Conservation (phyloP, 2,113 vertebrate species). For the Emydura subglobosa region DNA sequence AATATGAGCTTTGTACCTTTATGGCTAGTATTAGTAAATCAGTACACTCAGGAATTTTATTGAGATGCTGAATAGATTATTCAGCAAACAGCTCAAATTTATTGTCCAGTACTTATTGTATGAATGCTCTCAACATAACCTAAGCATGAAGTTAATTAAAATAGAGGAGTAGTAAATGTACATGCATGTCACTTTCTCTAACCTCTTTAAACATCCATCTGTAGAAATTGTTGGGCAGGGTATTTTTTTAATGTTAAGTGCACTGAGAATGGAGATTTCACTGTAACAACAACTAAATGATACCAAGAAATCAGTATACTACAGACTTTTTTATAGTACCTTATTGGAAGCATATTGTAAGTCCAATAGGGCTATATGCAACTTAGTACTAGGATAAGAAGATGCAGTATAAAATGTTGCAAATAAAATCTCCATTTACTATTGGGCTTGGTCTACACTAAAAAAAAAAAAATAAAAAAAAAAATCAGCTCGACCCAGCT, state of each 20-base stretch:
- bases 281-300: slow-evolving; percentile 16
- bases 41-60: background rate
- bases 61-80: background rate
- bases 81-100: background rate
- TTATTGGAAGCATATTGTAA: background rate
- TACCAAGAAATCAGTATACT: background rate
- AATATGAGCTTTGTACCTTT: background rate
- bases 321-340: background rate
- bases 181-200: background rate
- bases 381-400: background rate
- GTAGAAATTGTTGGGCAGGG: background rate
- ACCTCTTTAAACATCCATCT: slow-evolving; percentile 21
- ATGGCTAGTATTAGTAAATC: background rate
- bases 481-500: background rate
- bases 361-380: background rate
- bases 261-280: slow-evolving; percentile 28
- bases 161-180: slow-evolving; percentile 16
- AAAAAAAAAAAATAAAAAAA: background rate
- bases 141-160: background rate
- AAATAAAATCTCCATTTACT: background rate
- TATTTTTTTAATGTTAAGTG: slow-evolving; percentile 1
- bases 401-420: background rate
- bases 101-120: background rate
- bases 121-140: background rate
- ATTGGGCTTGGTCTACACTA: background rate